Base-by-base conservation (phyloP, 2,888 invertebrate genomes). In the Phalera bucephala region DNA sequence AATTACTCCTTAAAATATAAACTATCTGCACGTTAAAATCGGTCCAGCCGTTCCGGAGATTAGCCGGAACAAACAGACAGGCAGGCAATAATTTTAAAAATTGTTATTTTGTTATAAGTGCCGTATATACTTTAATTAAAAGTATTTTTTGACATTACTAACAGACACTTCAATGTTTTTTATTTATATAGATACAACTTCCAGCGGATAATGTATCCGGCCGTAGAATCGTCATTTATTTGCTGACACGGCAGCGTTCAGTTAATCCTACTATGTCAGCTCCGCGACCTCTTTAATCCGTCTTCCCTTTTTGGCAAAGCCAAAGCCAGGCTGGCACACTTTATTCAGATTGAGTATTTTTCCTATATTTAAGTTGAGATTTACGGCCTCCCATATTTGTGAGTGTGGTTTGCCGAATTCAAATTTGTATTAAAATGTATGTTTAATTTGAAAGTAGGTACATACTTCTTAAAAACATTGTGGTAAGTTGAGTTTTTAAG, bases 241-340 rank as follows among this genome's bases (percentile, higher is more conserved):
- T 74, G 79, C 75, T 80, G 80, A 81, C 75, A 65, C 63, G 64
- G 69, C 74, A 53, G 50, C 72, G 67, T 64, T 68, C 67, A 54
- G 72, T 69, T 84, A 82, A 86, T 84, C 86, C 80, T 71, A 66
- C 81, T 75, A 77, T 76, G 83, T 83, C 85, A 81, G 79, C 77
- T 69, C 72, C 71, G 77, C 80, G 79, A 83, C 84, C 84, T 82
- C 75, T 66, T 72, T 83, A 84, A 86, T 83, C 84, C 80, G 76
- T 73, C 77, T 78, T 76, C 69, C 74, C 74, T 75, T 70, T 79
- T 69, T 56, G 69, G 58, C 56, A 74, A 74, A 73, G 63, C 70
- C 61, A 62, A 68, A 73, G 63, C 59, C 60, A 59, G 53, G 50
- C 62, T 65, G 70, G 61, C 67, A 62, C 55, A 60, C 67, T 74